Base-by-base conservation (phyloP, 1,140 invertebrate genomes). In the Augochlora pura region DNA sequence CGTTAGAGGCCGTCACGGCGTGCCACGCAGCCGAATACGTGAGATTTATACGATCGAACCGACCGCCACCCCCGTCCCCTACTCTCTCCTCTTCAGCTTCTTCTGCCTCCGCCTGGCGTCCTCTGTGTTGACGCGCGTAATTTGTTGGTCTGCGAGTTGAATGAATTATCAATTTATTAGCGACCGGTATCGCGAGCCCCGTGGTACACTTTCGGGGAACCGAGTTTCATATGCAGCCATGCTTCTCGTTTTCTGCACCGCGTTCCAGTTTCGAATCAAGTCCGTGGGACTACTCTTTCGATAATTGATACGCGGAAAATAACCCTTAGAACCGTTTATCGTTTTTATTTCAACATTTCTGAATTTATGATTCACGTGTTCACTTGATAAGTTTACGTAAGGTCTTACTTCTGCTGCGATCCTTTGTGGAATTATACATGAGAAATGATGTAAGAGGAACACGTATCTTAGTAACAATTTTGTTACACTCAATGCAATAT, bases 1-100 rank as follows among this genome's bases (percentile, higher is more conserved):
- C 91, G 92, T 92, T 93, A 93, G 91, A 92, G 88, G 77, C 88
- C 90, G 90, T 92, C 90, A 90, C 85, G 88, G 83, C 85, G 88
- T 88, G 87, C 88, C 87, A 89, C 88, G 89, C 90, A 89, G 91
- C 91, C 91, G 89, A 92, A 92, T 91, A 87, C 91, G 87, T 86
- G 91, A 90, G 91, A 93, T 92, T 91, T 92, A 93, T 91, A 86
- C 85, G 86, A 88, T 86, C 88, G 76, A 87, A 88, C 82, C 87
- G 69, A 85, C 86, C 86, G 52, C 25, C 21, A 39, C 32, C 38
- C 64, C 71, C 77, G 67, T 66, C 74, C 86, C 70, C 49, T 23
- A 23, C 52, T 46, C 52, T 52, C n/a, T 54, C 59, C 42, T 49
- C 63, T 42, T 46, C 12, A 59, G 38, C 60, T 39, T 65, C 71